phyloP scores from a whole-genome alignment of 1,140 invertebrate genomes.

The Tetraneura akinire region DNA sequence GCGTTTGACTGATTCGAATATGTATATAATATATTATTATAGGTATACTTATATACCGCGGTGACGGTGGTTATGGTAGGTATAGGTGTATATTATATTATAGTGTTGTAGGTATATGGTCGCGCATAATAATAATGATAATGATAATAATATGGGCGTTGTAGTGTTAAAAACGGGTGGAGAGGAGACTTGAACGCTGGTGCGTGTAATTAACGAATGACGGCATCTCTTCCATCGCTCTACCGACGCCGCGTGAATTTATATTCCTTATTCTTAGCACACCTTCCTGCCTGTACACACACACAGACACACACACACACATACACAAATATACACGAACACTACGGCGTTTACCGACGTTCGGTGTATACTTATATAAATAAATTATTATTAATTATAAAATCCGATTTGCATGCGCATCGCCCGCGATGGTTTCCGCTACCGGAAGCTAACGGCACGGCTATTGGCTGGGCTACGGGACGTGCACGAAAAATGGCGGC shows the following conservation, averaged over 20 bases:
- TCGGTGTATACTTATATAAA: no score
- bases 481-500: not conserved
- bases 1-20: conserved; percentile 1
- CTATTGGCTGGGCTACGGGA: not conserved
- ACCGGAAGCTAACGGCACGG: not conserved
- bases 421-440: conserved; percentile 11
- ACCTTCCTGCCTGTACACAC: not conserved
- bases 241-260: not conserved
- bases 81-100: not conserved
- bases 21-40: no score
- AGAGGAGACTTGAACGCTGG: conserved; percentile 26
- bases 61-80: not conserved
- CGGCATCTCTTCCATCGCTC: not conserved
- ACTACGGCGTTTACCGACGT: no score
- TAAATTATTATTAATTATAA: not conserved
- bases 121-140: no score
- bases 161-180: conserved; percentile 30
- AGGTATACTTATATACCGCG: not conserved
- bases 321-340: no score
- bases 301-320: not conserved
- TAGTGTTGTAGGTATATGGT: not conserved
- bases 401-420: conserved; percentile 2
- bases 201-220: conserved; percentile 11
- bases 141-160: conserved; percentile 12
- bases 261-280: not conserved